Evolutionary conservation across 2,888 invertebrate species (phyloP).

Genomic region (Proisotoma minuta): DNA sequence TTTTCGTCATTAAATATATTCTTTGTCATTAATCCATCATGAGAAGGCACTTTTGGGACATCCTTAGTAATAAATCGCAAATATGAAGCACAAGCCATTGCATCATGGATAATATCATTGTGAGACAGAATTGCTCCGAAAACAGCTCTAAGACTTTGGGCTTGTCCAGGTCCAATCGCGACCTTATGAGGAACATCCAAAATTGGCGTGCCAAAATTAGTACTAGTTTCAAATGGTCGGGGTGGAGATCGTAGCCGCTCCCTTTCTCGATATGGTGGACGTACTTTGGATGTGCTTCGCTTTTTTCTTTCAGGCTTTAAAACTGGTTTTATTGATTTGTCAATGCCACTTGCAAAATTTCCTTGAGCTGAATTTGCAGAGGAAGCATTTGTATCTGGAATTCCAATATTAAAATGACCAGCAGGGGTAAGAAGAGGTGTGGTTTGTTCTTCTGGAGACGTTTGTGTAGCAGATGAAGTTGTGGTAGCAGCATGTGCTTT

Average conservation of each 20-base stretch:
- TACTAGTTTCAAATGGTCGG: conserved; percentile 13
- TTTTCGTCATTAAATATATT: neutral
- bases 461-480: conserved; percentile 62
- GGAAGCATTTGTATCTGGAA: conserved; percentile 48
- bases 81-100: conserved; percentile 95
- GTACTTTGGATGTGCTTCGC: conserved; percentile 24
- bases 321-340: conserved; percentile 25
- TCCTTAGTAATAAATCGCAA: conserved; percentile 74
- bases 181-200: conserved; percentile 62
- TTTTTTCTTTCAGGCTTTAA: conserved; percentile 42
- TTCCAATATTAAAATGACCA: conserved; percentile 61
- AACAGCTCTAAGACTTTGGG: conserved; percentile 85
- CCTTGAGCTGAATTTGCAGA: too few relatives aligned
- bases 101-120: conserved; percentile 93
- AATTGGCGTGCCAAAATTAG: conserved; percentile 18
- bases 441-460: conserved; percentile 61
- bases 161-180: conserved; percentile 86
- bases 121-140: conserved; percentile 97
- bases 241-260: conserved; percentile 32
- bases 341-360: conserved; percentile 13
- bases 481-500: conserved; percentile 37
- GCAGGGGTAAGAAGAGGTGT: conserved; percentile 52
- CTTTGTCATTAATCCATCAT: too few relatives aligned
- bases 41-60: too few relatives aligned
- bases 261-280: conserved; percentile 29